Conservation (phyloP, 2,797 vertebrate genomes). For the Champsocephalus esox region DNA sequence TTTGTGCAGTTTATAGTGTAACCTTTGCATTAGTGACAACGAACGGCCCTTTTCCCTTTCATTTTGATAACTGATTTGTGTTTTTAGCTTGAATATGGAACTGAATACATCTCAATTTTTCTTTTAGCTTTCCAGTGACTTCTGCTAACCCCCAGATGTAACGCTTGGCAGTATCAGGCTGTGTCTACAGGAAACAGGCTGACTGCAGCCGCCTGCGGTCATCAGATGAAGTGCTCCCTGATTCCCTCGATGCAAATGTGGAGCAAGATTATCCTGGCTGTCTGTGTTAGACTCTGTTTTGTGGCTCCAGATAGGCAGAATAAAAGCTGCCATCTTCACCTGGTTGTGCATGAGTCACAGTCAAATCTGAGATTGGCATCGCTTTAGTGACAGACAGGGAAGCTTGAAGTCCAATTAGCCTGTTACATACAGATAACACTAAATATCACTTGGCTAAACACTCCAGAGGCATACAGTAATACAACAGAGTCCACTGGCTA, state of each 20-base stretch:
- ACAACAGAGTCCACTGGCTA: conserved; percentile 10
- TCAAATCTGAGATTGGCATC: conserved; percentile 57
- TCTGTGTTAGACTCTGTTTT: conserved; percentile 31
- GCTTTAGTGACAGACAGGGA: conserved; percentile 35
- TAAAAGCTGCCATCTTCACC: conserved; percentile 36
- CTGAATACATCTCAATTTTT: background rate
- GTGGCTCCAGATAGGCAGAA: conserved; percentile 31
- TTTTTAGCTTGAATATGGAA: conserved; percentile 3
- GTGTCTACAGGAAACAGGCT: conserved; percentile 24
- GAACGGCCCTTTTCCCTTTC: background rate
- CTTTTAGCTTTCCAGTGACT: conserved; percentile 3
- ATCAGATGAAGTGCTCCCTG: conserved; percentile 44
- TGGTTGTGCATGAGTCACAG: conserved; percentile 46
- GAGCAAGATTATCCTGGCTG: conserved; percentile 39
- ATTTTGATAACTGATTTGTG: background rate
- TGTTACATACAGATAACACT: conserved; percentile 14
- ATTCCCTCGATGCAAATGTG: conserved; percentile 65
- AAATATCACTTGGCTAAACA: conserved; percentile 28
- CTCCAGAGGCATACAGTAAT: conserved; percentile 18
- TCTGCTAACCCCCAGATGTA: background rate
- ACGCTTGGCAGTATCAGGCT: background rate
- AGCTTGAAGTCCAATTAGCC: conserved; percentile 29
- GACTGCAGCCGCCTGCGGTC: conserved; percentile 32
- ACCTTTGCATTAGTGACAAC: background rate
- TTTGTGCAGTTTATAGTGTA: background rate